Percentiles rank a stretch among this genome's conserved stretches.
These are phyloP conservation scores for Oscheius sp. DNA, from an alignment of 2,888 invertebrate genomes.

Conservation along the genomic window DNA sequence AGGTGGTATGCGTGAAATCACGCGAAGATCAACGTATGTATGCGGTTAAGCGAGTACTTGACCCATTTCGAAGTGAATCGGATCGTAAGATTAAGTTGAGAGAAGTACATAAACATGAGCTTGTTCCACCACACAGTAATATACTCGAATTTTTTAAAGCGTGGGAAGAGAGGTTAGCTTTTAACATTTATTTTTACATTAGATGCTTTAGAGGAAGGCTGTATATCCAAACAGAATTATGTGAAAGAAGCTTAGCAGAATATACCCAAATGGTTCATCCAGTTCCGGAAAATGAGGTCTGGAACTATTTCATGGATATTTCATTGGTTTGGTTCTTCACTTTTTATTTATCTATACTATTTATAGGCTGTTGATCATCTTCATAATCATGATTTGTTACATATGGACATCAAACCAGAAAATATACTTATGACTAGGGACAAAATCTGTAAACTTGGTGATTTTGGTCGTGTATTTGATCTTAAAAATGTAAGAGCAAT, in stretches of 20 bases:
- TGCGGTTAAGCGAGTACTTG: conserved; percentile 78
- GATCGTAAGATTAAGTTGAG: conserved; percentile 52
- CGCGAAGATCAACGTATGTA: conserved; percentile 78
- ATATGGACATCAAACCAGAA: conserved; percentile 82
- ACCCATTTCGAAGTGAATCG: conserved; percentile 46
- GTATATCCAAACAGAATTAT: conserved; percentile 76
- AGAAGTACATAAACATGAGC: conserved; percentile 77
- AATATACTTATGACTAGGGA: conserved; percentile 80
- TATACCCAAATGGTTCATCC: conserved; percentile 75
- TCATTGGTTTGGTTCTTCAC: conserved; percentile 69
- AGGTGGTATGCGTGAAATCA: conserved; percentile 78
- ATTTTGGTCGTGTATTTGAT: conserved; percentile 81
- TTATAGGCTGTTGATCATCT: conserved; percentile 76
- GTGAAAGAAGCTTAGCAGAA: conserved; percentile 76
- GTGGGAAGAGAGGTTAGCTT: conserved; percentile 78
- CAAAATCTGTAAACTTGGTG: conserved; percentile 79
- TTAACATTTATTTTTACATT: neutral
- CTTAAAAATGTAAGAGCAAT: conserved; percentile 71
- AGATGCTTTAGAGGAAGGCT: conserved; percentile 34
- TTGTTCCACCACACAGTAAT: conserved; percentile 78
- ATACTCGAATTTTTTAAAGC: conserved; percentile 79
- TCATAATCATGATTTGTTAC: conserved; percentile 79
- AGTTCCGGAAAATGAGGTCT: conserved; percentile 77
- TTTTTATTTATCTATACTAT: neutral
- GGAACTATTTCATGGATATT: conserved; percentile 79